Conservation (phyloP, 1,140 invertebrate species). For the Asobara japonica region DNA sequence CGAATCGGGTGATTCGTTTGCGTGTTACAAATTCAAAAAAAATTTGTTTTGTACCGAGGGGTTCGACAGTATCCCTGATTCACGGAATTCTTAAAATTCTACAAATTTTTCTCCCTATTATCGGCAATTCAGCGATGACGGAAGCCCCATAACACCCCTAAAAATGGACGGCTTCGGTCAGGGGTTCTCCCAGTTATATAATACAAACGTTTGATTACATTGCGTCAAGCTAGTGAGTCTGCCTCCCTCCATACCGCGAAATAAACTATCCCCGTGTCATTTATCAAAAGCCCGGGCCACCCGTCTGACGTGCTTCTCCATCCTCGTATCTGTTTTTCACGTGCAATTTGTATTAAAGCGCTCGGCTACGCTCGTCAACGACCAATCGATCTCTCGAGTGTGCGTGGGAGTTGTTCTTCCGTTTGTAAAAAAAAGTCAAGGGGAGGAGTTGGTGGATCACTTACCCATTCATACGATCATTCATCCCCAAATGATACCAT, state of each 20-base stretch:
- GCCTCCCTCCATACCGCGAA: background rate
- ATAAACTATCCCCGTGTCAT: constrained; percentile 41
- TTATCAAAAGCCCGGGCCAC: constrained; percentile 54
- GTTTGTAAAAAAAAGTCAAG: background rate
- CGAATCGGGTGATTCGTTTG: no score
- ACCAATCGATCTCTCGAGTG: constrained; percentile 41
- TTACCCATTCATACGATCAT: background rate
- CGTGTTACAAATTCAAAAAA: no score
- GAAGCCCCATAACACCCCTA: background rate
- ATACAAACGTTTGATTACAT: constrained; percentile 59
- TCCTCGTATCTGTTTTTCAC: constrained; percentile 45
- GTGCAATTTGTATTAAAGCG: constrained; percentile 55
- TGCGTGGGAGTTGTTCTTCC: background rate
- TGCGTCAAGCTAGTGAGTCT: constrained; percentile 17
- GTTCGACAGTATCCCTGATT: no score
- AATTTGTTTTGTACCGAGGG: no score
- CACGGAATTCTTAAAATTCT: no score
- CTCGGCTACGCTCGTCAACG: constrained; percentile 21
- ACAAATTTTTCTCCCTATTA: background rate
- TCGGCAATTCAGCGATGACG: background rate
- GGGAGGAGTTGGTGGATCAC: background rate
- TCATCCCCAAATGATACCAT: background rate
- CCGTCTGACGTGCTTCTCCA: constrained; percentile 11
- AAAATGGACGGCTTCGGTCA: background rate
- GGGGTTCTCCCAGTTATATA: constrained; percentile 43